phyloP scores from a whole-genome alignment of 2,888 invertebrate species.

The Catocala nupta region DNA sequence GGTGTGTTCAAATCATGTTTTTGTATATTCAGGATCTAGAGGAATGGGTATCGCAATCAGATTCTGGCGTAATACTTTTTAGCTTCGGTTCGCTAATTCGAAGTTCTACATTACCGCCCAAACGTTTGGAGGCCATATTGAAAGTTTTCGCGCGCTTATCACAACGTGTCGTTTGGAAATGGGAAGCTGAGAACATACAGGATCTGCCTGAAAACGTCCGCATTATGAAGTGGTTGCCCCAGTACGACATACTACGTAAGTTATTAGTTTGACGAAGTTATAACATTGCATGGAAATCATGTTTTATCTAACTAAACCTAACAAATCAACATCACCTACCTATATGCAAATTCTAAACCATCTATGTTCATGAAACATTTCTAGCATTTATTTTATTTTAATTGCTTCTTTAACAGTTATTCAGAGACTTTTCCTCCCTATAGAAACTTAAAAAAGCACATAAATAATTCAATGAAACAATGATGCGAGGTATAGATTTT shows the following conservation, averaged over 20 bases:
- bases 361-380: too few relatives aligned
- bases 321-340: too few relatives aligned
- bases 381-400: too few relatives aligned
- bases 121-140: slow-evolving; percentile 85
- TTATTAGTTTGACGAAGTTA: slow-evolving; percentile 14
- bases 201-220: slow-evolving; percentile 87
- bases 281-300: too few relatives aligned
- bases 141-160: slow-evolving; percentile 87
- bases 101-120: slow-evolving; percentile 86
- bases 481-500: too few relatives aligned
- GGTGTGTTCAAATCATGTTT: too few relatives aligned
- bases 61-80: slow-evolving; percentile 89
- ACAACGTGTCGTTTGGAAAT: slow-evolving; percentile 91
- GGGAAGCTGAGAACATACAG: slow-evolving; percentile 87
- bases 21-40: slow-evolving; percentile 77
- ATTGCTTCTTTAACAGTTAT: too few relatives aligned
- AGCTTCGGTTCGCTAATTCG: slow-evolving; percentile 92
- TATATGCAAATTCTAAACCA: too few relatives aligned
- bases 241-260: slow-evolving; percentile 90
- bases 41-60: slow-evolving; percentile 86
- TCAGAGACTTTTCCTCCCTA: too few relatives aligned
- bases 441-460: too few relatives aligned
- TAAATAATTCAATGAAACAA: too few relatives aligned
- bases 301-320: too few relatives aligned
- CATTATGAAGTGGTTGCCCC: slow-evolving; percentile 89